Evolutionary conservation across 2,888 invertebrate genomes (phyloP), one percentile per base, ranked within the genome.

Genomic region (Leucania comma): DNA sequence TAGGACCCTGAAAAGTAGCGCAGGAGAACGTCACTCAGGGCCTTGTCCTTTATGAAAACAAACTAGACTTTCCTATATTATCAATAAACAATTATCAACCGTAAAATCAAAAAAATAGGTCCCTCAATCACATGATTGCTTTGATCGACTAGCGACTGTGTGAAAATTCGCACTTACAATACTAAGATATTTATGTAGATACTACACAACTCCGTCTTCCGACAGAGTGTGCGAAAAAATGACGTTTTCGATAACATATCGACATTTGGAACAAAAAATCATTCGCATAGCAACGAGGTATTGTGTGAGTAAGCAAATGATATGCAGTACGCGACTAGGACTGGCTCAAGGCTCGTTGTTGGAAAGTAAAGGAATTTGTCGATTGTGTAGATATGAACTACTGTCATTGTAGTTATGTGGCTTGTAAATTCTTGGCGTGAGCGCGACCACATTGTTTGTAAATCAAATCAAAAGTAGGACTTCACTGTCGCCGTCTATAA

Each of bases 281-380:
- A 51, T 38, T 61, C 61, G 60, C 67, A 42, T 42, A 54, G n/a
- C 32, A 42, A 61, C 20, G 9, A 65, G 53, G 24, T 38, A 62
- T 57, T 64, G 66, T 75, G 46, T 61, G 75, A 70, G 35, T 67
- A 71, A 26, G 54, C 71, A 71, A 78, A 80, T 67, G 6, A 75
- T 50, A 65, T 62, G 65, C 62, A 54, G 50, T 50, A 58, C 51
- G 65, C 58, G 22, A 46, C 48, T 56, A 0, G 22, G 51, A 57
- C n/a, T 46, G 38, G 57, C 50, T 80, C 80, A 68, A 68, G 75
- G 70, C 29, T 62, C 57, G 35, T 20, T 38, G 26, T 56, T 58
- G 26, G 75, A 80, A 78, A 78, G 75, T 65, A 26, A 24, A 71
- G 64, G 78, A 71, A 75, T 75, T 42, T 68, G 32, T 72, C 24